These are phyloP conservation scores for Calephelis virginiensis DNA, from an alignment of 1,140 invertebrate genomes.

Conservation along the genomic window DNA sequence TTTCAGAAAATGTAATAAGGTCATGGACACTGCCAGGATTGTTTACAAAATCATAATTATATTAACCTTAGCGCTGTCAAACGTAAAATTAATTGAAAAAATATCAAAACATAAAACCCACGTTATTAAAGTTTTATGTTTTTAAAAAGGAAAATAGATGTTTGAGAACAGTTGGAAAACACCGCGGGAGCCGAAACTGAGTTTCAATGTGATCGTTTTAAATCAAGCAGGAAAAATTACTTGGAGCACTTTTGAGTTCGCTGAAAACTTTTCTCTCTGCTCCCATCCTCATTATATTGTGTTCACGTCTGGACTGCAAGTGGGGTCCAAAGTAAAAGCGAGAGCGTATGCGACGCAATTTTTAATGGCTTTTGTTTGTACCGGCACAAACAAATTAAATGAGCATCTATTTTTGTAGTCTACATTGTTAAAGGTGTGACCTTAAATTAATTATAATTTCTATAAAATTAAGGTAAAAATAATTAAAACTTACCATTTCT, in stretches of 20 bases:
- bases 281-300: conserved; percentile 71
- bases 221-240: conserved; percentile 73
- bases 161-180: conserved; percentile 39
- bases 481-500: too few relatives aligned
- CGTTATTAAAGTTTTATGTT: conserved; percentile 16
- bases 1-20: too few relatives aligned
- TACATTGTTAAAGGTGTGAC: too few relatives aligned
- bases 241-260: conserved; percentile 64
- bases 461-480: too few relatives aligned
- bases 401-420: too few relatives aligned
- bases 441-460: too few relatives aligned
- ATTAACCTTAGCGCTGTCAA: too few relatives aligned
- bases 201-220: conserved; percentile 63
- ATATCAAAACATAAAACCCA: background rate
- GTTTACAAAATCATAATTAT: too few relatives aligned
- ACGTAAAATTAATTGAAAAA: background rate
- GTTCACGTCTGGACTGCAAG: conserved; percentile 56
- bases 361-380: too few relatives aligned
- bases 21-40: too few relatives aligned
- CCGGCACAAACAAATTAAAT: too few relatives aligned
- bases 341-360: conserved; percentile 9
- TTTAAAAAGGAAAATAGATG: conserved; percentile 23
- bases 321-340: conserved; percentile 16
- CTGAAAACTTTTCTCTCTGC: conserved; percentile 65
- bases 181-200: conserved; percentile 51